phyloP scores from a whole-genome alignment of 2,888 invertebrate species.

The Neoitamus cyanurus region DNA sequence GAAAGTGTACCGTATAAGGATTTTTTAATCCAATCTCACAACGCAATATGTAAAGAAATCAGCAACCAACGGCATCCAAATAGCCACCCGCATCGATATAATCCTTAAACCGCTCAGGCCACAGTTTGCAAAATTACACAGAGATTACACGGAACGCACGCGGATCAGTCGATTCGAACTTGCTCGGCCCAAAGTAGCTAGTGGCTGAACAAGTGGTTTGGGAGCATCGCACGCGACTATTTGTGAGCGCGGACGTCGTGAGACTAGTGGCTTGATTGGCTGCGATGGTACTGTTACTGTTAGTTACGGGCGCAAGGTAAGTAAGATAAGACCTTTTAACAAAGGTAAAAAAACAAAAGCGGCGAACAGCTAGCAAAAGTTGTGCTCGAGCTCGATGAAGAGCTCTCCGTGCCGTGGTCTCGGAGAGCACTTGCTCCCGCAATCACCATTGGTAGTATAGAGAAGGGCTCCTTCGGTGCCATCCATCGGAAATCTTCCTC shows the following conservation, averaged over 20 bases:
- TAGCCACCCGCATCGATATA: not conserved
- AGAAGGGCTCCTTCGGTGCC: conserved; percentile 6
- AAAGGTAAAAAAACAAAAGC: conserved; percentile 20
- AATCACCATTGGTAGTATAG: not conserved
- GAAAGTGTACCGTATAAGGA: not conserved
- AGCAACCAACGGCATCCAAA: not conserved
- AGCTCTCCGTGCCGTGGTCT: not conserved
- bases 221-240: conserved; percentile 45
- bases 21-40: not conserved
- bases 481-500: conserved; percentile 4
- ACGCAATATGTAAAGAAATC: not conserved
- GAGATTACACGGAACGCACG: conserved; percentile 29
- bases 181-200: conserved; percentile 28
- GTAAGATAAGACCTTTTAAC: conserved; percentile 44
- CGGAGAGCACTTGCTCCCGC: not conserved
- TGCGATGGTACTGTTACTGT: conserved; percentile 42
- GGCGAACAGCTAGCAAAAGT: conserved; percentile 22
- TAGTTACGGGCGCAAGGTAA: conserved; percentile 45
- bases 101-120: not conserved
- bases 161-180: not conserved
- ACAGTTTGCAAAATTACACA: conserved; percentile 19
- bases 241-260: conserved; percentile 49
- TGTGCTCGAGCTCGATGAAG: not conserved
- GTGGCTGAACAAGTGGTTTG: conserved; percentile 12
- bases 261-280: conserved; percentile 49